Conservation (phyloP, 2,113 vertebrate genomes). For the Heteronetta atricapilla region DNA sequence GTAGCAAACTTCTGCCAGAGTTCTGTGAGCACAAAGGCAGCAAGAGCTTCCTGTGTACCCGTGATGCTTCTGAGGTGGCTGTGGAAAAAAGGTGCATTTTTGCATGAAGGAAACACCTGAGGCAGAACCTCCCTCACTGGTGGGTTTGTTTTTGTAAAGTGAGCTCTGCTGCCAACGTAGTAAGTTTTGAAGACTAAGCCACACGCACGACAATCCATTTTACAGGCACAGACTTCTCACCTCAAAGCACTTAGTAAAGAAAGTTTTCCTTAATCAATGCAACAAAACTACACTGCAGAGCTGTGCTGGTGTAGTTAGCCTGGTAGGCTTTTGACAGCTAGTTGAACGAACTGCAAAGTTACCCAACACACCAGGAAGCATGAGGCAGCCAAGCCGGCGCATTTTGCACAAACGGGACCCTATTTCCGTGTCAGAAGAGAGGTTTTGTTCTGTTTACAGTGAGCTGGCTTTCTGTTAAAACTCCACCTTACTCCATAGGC, state of each 20-base stretch:
- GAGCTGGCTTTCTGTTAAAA: neutral
- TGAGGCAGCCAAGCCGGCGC: neutral
- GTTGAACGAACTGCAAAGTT: neutral
- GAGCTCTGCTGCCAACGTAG: neutral
- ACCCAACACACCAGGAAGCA: neutral
- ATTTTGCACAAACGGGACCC: neutral
- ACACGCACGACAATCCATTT: neutral
- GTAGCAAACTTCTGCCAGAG: neutral
- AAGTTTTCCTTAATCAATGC: neutral
- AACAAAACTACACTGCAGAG: neutral
- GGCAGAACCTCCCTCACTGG: neutral
- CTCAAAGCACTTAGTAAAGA: neutral
- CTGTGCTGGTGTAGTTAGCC: neutral
- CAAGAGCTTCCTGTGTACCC: neutral
- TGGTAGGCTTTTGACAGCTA: neutral
- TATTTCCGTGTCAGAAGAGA: neutral
- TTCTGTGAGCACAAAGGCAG: neutral
- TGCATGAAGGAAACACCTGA: neutral
- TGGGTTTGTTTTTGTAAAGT: neutral
- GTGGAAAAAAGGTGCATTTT: neutral
- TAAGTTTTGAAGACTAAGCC: fast-evolving
- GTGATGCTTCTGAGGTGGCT: neutral
- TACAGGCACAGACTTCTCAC: neutral
- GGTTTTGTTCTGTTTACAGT: neutral
- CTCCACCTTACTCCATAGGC: neutral